These are phyloP conservation scores for Sphaeramia orbicularis DNA, from an alignment of 2,797 vertebrate genomes.

Conservation along the genomic window DNA sequence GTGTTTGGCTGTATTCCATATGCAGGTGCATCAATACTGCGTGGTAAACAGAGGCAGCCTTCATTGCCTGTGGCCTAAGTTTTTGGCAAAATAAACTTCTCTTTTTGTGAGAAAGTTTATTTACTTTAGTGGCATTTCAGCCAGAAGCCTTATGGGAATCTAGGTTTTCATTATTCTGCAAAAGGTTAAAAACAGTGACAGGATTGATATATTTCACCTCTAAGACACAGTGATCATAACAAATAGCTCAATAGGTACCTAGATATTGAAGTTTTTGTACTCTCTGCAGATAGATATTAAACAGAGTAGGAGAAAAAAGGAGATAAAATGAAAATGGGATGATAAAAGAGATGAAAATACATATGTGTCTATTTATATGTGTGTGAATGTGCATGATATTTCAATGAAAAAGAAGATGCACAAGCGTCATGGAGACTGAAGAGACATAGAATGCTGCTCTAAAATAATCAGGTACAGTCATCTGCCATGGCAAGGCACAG, in stretches of 20 bases:
- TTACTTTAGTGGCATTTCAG: not conserved
- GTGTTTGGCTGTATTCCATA: slow-evolving; percentile 10
- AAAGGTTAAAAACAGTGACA: not conserved
- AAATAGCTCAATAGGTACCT: slow-evolving; percentile 20
- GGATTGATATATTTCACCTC: slow-evolving; percentile 18
- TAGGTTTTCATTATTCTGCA: slow-evolving; percentile 1
- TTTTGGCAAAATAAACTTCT: not conserved
- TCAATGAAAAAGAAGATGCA: slow-evolving; percentile 23
- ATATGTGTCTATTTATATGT: slow-evolving; percentile 8
- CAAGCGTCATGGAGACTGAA: slow-evolving; percentile 5
- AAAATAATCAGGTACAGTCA: slow-evolving; percentile 36
- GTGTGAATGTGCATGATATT: not conserved
- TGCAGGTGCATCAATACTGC: slow-evolving; percentile 25
- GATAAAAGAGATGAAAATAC: not conserved
- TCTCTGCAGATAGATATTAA: slow-evolving; percentile 1
- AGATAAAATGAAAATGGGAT: not conserved
- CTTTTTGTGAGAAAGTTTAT: not conserved
- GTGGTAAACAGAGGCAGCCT: slow-evolving; percentile 42
- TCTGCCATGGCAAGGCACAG: slow-evolving; percentile 12
- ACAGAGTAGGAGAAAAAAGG: not conserved
- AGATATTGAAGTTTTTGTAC: not conserved
- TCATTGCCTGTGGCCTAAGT: slow-evolving; percentile 8
- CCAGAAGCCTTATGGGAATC: slow-evolving; percentile 1
- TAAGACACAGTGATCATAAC: slow-evolving; percentile 20
- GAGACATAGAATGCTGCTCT: not conserved